Percentiles rank a stretch among this genome's conserved stretches.
These are phyloP conservation scores for Drosophila lowei DNA, from an alignment of 1,140 invertebrate genomes.

Conservation along the genomic window DNA sequence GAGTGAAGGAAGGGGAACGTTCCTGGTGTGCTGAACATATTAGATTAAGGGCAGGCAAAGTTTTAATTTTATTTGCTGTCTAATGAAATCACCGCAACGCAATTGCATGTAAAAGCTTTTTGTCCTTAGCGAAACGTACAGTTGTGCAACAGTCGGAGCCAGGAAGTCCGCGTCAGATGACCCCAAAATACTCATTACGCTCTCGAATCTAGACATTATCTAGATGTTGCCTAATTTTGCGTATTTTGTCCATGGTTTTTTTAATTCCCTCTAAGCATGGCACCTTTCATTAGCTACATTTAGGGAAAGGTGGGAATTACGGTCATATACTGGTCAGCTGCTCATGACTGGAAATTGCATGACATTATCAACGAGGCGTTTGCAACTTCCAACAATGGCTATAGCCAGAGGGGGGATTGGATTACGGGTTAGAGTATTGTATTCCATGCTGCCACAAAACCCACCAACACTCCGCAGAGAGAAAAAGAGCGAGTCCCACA, in stretches of 20 bases:
- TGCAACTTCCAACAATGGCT: slow-evolving; percentile 25
- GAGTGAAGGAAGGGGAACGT: slow-evolving; percentile 8
- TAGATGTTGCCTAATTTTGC: too few relatives aligned
- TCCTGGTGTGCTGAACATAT: slow-evolving; percentile 32
- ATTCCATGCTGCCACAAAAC: slow-evolving; percentile 55
- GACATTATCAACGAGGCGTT: slow-evolving; percentile 57
- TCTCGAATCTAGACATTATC: too few relatives aligned
- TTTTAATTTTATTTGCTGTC: slow-evolving; percentile 77
- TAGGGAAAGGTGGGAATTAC: slow-evolving; percentile 29
- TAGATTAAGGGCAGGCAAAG: slow-evolving; percentile 73
- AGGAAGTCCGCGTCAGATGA: background rate
- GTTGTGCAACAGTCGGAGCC: slow-evolving; percentile 27
- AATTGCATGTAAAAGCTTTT: slow-evolving; percentile 68
- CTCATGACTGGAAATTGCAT: slow-evolving; percentile 58
- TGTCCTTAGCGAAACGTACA: slow-evolving; percentile 4
- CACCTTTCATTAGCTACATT: too few relatives aligned
- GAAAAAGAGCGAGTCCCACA: background rate
- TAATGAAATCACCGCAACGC: slow-evolving; percentile 70
- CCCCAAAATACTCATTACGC: too few relatives aligned
- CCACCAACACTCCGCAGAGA: slow-evolving; percentile 26
- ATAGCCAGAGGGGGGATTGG: background rate
- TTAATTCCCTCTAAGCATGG: too few relatives aligned
- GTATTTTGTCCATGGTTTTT: too few relatives aligned
- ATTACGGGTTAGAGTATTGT: slow-evolving; percentile 26
- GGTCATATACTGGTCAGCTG: slow-evolving; percentile 47